phyloP scores from a whole-genome alignment of 2,797 vertebrate genomes.

The Xenentodon cancila region DNA sequence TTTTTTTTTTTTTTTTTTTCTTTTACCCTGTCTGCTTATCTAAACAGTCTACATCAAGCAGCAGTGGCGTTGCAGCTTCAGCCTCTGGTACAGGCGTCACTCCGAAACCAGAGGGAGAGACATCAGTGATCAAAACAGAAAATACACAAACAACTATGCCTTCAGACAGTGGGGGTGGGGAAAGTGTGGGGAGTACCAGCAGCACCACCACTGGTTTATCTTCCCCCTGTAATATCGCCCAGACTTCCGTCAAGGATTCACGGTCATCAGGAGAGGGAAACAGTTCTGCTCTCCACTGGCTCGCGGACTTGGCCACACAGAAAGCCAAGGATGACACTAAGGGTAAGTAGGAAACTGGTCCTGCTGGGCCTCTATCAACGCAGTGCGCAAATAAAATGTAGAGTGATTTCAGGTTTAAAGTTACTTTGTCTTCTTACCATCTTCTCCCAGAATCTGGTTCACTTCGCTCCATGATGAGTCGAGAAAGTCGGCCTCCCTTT shows the following conservation, averaged over 20 bases:
- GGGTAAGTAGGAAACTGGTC: conserved; percentile 81
- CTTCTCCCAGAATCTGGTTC: conserved; percentile 86
- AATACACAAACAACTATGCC: conserved; percentile 51
- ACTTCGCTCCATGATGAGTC: conserved; percentile 91
- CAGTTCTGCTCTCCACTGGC: conserved; percentile 96
- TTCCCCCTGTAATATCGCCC: conserved; percentile 70
- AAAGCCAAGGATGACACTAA: conserved; percentile 99
- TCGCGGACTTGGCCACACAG: conserved; percentile 96
- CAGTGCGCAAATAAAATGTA: not conserved
- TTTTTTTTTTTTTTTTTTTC: not conserved
- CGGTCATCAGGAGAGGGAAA: conserved; percentile 78
- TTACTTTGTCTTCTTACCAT: not conserved
- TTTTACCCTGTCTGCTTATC: conserved; percentile 16
- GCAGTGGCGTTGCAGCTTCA: conserved; percentile 61
- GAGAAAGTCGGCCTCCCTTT: conserved; percentile 92
- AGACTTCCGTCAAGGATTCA: conserved; percentile 74
- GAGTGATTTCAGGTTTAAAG: conserved; percentile 4
- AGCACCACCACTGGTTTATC: conserved; percentile 76
- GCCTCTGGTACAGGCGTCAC: conserved; percentile 52
- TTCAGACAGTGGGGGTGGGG: conserved; percentile 72
- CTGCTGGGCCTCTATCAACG: not conserved
- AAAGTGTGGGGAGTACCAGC: conserved; percentile 62
- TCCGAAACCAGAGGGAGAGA: conserved; percentile 76
- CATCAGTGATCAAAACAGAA: conserved; percentile 73
- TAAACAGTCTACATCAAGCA: conserved; percentile 76